Percentiles rank a stretch among this genome's conserved stretches.
Evolutionary conservation across 1,140 invertebrate genomes (phyloP).

Genomic region (Brachionus sp.): DNA sequence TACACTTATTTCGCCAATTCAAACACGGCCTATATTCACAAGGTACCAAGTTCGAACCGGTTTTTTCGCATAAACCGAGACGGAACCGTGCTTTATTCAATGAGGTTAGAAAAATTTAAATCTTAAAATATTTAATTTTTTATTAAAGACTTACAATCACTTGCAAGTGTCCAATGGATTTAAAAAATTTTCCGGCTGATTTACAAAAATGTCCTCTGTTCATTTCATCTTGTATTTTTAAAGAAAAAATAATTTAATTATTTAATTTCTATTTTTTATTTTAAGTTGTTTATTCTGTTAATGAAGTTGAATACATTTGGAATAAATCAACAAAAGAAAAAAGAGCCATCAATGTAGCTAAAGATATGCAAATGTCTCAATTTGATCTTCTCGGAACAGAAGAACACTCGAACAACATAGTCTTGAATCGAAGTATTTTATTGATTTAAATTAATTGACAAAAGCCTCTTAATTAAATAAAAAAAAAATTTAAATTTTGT

Average conservation of each 20-base stretch:
- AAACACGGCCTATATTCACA: conserved; percentile 67
- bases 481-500: background rate
- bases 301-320: conserved; percentile 46
- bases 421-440: background rate
- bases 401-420: conserved; percentile 46
- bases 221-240: conserved; percentile 87
- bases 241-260: background rate
- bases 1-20: conserved; percentile 86
- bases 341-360: conserved; percentile 51
- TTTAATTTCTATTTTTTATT: conserved; percentile 19
- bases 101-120: conserved; percentile 67
- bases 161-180: conserved; percentile 92
- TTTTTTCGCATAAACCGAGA: conserved; percentile 75
- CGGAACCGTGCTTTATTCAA: conserved; percentile 87
- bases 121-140: background rate
- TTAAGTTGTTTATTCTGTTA: conserved; percentile 34
- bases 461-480: background rate
- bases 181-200: conserved; percentile 95
- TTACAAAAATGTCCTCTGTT: conserved; percentile 81
- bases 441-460: background rate
- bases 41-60: conserved; percentile 90
- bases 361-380: conserved; percentile 54
- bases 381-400: conserved; percentile 52
- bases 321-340: conserved; percentile 46
- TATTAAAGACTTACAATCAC: conserved; percentile 83